These are phyloP conservation scores for Drosophila tripunctata DNA, from an alignment of 2,888 invertebrate genomes.

Conservation along the genomic window DNA sequence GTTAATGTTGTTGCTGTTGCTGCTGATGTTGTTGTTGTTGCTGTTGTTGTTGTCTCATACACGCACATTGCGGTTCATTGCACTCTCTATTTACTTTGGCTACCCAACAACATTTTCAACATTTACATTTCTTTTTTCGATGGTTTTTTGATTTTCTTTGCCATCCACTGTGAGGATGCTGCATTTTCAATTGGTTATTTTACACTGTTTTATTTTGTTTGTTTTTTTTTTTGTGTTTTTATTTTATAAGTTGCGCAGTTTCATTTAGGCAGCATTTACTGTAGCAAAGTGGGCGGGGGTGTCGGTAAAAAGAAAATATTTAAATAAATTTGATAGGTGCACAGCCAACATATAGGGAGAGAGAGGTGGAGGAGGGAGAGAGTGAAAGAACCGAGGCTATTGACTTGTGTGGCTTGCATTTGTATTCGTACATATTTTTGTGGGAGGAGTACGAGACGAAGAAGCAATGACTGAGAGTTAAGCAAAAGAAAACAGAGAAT, in stretches of 20 bases:
- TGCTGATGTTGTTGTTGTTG: slow-evolving; percentile 13
- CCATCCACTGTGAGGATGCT: slow-evolving; percentile 28
- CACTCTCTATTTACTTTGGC: slow-evolving; percentile 75
- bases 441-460: slow-evolving; percentile 57
- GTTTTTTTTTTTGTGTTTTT: neutral
- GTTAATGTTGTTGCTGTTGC: slow-evolving; percentile 13
- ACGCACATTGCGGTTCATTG: slow-evolving; percentile 78
- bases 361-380: neutral
- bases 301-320: slow-evolving; percentile 54
- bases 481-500: slow-evolving; percentile 59
- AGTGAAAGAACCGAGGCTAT: slow-evolving; percentile 61
- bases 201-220: neutral
- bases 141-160: slow-evolving; percentile 2
- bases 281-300: neutral
- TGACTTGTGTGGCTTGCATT: slow-evolving; percentile 50
- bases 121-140: slow-evolving; percentile 47
- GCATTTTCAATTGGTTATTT: slow-evolving; percentile 25
- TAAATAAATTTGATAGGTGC: slow-evolving; percentile 74
- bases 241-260: slow-evolving; percentile 23
- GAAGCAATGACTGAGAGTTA: slow-evolving; percentile 75
- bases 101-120: slow-evolving; percentile 39
- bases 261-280: neutral
- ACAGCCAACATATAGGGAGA: slow-evolving; percentile 19
- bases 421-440: slow-evolving; percentile 32
- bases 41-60: slow-evolving; percentile 43